Evolutionary conservation across 2,888 invertebrate genomes (phyloP).

Genomic region (Scaptodrosophila latifasciaeformis): DNA sequence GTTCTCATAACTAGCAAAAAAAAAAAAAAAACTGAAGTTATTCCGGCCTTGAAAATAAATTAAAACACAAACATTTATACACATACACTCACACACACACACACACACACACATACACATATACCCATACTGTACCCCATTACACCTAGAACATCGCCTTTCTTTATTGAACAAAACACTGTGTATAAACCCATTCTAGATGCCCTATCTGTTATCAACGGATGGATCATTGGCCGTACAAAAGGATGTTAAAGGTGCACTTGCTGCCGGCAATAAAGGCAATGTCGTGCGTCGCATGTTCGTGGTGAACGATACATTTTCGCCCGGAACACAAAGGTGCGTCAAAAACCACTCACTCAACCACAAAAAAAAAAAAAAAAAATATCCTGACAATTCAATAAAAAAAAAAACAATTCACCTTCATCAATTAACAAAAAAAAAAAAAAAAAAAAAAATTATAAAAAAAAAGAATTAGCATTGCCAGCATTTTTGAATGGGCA

Average conservation of each 20-base stretch:
- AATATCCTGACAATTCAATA: not conserved
- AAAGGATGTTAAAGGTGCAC: slow-evolving; percentile 74
- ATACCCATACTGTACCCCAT: no score
- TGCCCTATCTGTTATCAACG: slow-evolving; percentile 75
- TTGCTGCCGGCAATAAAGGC: slow-evolving; percentile 72
- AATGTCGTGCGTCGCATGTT: slow-evolving; percentile 75
- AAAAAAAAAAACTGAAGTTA: slow-evolving; percentile 12
- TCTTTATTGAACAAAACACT: slow-evolving; percentile 39
- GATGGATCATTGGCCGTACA: slow-evolving; percentile 75
- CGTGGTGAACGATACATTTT: slow-evolving; percentile 75
- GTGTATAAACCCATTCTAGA: slow-evolving; percentile 65
- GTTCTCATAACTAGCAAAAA: slow-evolving; percentile 5
- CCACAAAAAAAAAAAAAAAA: slow-evolving; percentile 19
- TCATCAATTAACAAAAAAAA: slow-evolving; percentile 9
- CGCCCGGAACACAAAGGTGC: slow-evolving; percentile 74
- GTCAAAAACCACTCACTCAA: slow-evolving; percentile 25
- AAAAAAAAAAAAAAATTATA: slow-evolving; percentile 3
- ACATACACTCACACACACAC: slow-evolving; percentile 23
- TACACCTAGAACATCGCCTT: not conserved
- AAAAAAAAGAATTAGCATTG: no score
- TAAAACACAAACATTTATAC: slow-evolving; percentile 23
- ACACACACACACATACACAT: slow-evolving; percentile 7
- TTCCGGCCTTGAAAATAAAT: not conserved
- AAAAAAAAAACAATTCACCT: slow-evolving; percentile 6
- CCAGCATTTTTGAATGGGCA: no score